Evolutionary conservation across 1,140 invertebrate species (phyloP).

Genomic region (Elymnias hypermnestra): DNA sequence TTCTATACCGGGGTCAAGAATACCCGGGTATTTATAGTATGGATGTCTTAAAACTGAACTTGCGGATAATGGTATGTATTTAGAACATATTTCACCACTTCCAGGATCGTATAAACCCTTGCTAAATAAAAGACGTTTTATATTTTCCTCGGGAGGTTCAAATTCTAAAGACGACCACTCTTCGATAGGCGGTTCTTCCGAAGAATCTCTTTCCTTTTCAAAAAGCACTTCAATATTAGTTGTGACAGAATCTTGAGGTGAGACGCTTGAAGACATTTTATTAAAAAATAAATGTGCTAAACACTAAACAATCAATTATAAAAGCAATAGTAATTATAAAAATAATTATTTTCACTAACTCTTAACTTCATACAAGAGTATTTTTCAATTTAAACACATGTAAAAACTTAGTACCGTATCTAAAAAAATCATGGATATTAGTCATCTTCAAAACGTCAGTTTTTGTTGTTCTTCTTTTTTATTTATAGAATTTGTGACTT

Average conservation of each 20-base stretch:
- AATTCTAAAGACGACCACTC: conserved; percentile 39
- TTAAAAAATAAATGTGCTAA: too few relatives aligned
- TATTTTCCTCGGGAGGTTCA: conserved; percentile 19
- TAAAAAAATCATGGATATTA: too few relatives aligned
- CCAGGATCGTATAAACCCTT: conserved; percentile 41
- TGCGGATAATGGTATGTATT: conserved; percentile 58
- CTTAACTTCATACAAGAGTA: too few relatives aligned
- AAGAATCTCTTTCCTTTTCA: conserved; percentile 10
- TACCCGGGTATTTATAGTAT: conserved; percentile 63
- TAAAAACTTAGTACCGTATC: too few relatives aligned
- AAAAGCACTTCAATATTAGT: neutral
- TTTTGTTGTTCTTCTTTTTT: too few relatives aligned
- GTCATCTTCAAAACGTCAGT: too few relatives aligned
- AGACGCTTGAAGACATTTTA: neutral
- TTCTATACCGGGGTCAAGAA: conserved; percentile 64
- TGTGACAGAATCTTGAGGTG: neutral
- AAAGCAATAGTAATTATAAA: too few relatives aligned
- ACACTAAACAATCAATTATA: too few relatives aligned
- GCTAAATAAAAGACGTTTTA: conserved; percentile 26
- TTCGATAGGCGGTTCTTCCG: conserved; percentile 34
- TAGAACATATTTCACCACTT: conserved; percentile 49
- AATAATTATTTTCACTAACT: too few relatives aligned
- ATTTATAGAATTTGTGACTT: too few relatives aligned
- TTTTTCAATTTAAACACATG: too few relatives aligned
- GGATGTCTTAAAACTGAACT: conserved; percentile 63